Evolutionary conservation across 2,113 vertebrate species (phyloP).

Genomic region (human): DNA sequence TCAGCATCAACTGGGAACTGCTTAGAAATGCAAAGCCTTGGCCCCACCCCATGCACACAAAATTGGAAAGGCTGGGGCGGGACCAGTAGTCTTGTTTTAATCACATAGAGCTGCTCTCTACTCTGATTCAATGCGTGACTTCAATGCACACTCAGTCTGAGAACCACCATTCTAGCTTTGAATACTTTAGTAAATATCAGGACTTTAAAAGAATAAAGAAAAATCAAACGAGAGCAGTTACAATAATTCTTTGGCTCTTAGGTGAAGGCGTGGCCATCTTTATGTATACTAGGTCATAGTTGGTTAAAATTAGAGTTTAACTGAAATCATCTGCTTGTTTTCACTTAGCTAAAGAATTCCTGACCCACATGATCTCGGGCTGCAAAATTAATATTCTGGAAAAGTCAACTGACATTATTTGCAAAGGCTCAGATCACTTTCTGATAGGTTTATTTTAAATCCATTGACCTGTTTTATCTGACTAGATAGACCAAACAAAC

Average conservation of each 20-base stretch:
- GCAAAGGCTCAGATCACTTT: neutral
- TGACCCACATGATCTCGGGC: neutral
- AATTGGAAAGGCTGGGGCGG: too few species aligned
- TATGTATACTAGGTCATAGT: neutral
- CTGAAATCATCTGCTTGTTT: neutral
- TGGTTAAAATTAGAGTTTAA: neutral
- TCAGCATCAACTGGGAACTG: neutral
- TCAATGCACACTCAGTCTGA: neutral
- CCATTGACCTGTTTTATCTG: constrained; percentile 56
- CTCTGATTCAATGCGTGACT: too few species aligned
- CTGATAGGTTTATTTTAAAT: neutral
- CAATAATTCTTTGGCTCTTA: neutral
- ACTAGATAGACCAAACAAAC: neutral
- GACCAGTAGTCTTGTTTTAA: too few species aligned
- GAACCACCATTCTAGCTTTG: neutral
- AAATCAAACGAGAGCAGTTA: neutral
- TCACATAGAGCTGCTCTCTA: too few species aligned
- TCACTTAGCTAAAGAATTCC: neutral
- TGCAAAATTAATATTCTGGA: neutral
- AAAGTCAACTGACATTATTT: neutral
- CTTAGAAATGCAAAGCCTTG: neutral
- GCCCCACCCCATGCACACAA: fast-evolving
- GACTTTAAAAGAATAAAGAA: neutral
- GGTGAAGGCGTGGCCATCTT: neutral
- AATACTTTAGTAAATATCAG: neutral